Percentiles rank a stretch among this genome's conserved stretches.
phyloP scores from a whole-genome alignment of 2,797 vertebrate genomes.

The Erithacus rubecula region DNA sequence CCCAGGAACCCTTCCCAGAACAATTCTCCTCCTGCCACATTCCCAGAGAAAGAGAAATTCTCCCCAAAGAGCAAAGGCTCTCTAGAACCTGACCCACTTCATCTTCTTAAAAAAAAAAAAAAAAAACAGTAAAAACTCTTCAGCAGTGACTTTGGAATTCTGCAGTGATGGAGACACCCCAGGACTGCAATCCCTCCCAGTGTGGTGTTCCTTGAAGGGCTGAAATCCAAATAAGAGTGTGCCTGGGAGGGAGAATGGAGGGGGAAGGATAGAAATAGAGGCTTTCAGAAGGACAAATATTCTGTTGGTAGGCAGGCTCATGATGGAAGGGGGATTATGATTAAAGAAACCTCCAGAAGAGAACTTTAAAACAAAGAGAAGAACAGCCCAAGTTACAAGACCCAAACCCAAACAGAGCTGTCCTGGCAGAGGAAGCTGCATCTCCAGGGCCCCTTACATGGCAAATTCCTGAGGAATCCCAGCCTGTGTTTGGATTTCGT shows the following conservation, averaged over 20 bases:
- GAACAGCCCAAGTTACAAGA: not conserved
- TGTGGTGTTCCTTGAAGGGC: not conserved
- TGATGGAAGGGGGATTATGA: slow-evolving; percentile 1
- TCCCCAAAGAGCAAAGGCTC: not conserved
- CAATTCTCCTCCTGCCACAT: not conserved
- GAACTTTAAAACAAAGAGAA: not conserved
- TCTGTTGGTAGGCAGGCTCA: not conserved
- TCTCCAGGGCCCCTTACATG: not conserved
- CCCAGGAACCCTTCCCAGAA: not conserved
- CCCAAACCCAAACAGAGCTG: slow-evolving; percentile 10
- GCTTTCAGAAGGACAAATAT: not conserved
- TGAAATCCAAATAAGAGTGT: not conserved
- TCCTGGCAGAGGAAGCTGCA: not conserved
- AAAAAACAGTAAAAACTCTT: not conserved
- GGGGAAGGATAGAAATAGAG: not conserved
- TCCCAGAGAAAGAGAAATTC: not conserved
- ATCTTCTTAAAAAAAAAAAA: not conserved
- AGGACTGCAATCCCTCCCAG: not conserved
- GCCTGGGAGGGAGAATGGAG: not conserved
- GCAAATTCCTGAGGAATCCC: not conserved
- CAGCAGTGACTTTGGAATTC: not conserved
- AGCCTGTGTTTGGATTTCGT: not conserved
- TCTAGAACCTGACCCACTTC: not conserved
- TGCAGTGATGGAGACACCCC: not conserved
- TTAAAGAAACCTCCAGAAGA: not conserved